Evolutionary conservation across 2,797 vertebrate species (phyloP).

Genomic region (Rhabdophis nuchalis): DNA sequence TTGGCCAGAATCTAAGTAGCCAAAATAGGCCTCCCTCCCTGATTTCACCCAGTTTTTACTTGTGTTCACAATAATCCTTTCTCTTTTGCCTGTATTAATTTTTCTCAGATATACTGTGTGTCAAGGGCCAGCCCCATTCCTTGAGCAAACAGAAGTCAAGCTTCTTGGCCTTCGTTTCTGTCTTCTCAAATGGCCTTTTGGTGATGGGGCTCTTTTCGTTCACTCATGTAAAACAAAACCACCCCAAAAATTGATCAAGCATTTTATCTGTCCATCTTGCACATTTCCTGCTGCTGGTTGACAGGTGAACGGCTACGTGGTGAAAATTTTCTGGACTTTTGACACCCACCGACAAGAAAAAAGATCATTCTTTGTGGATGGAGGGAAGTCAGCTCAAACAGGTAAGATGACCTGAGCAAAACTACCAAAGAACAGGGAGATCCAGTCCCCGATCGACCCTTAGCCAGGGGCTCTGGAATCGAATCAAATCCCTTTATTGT

Average conservation of each 20-base stretch:
- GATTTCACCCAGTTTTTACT: background rate
- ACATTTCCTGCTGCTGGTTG: conserved; percentile 18
- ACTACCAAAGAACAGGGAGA: background rate
- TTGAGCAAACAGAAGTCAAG: background rate
- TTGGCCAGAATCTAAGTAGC: background rate
- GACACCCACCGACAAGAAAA: conserved; percentile 88
- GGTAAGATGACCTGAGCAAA: conserved; percentile 65
- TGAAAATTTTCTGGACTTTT: conserved; percentile 90
- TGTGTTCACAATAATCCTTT: background rate
- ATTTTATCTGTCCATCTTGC: background rate
- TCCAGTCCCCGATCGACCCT: background rate
- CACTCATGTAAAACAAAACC: background rate
- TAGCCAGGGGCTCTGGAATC: background rate
- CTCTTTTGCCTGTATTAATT: background rate
- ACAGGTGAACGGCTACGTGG: conserved; percentile 84
- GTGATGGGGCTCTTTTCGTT: background rate
- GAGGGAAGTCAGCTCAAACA: conserved; percentile 69
- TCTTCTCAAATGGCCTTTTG: background rate
- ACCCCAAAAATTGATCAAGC: background rate
- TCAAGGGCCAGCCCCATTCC: too few relatives aligned
- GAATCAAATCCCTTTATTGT: background rate
- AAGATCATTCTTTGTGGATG: conserved; percentile 75
- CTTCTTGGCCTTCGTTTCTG: background rate
- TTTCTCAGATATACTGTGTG: background rate
- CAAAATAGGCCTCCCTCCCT: background rate